Evolutionary conservation across 2,113 vertebrate genomes (phyloP).

Genomic region (Apteryx mantelli): DNA sequence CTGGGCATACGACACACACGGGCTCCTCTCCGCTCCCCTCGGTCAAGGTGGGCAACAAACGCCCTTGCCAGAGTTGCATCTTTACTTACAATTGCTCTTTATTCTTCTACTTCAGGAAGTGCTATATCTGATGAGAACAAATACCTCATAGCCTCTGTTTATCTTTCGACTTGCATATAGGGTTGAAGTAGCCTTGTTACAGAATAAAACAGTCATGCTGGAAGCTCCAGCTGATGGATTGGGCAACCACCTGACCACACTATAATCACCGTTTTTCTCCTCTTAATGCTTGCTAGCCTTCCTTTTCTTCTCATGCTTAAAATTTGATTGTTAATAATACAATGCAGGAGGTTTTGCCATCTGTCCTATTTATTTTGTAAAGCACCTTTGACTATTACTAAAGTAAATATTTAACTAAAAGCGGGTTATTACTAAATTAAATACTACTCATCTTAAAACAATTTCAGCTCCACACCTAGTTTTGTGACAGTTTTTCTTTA

Average conservation of each 20-base stretch:
- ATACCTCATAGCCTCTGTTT: background rate
- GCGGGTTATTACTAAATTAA: background rate
- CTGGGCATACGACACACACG: background rate
- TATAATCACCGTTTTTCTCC: background rate
- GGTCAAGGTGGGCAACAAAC: background rate
- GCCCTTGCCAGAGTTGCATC: background rate
- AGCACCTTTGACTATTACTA: background rate
- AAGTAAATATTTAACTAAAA: background rate
- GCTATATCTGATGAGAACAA: background rate
- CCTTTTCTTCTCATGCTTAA: background rate
- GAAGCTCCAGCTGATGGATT: background rate
- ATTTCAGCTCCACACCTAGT: background rate
- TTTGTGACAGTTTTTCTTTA: background rate
- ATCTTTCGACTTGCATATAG: background rate
- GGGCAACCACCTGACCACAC: background rate
- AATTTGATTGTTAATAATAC: background rate
- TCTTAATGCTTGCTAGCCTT: accelerated
- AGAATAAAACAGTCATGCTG: background rate
- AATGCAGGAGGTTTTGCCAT: background rate
- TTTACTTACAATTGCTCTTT: background rate
- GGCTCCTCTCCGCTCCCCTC: background rate
- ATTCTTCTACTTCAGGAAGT: background rate
- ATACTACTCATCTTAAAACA: background rate
- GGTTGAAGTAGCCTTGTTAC: background rate
- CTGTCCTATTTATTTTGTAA: background rate